Conservation (phyloP, 2,113 vertebrate species). For the Phaethon lepturus region DNA sequence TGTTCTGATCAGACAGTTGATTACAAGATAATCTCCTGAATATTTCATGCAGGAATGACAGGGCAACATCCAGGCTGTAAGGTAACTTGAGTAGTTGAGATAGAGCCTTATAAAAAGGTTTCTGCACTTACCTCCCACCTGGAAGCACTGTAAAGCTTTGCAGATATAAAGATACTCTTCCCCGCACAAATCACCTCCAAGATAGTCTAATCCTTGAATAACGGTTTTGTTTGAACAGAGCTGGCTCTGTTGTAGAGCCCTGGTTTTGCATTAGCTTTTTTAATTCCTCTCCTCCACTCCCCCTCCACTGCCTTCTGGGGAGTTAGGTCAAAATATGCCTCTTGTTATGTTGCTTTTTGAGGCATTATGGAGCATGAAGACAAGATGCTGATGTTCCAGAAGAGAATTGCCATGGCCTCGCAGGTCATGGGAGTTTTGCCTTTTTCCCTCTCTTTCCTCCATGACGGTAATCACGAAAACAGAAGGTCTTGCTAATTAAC, state of each 20-base stretch:
- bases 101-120: conserved; percentile 30
- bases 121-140: conserved; percentile 20
- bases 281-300: not conserved
- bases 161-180: not conserved
- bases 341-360: not conserved
- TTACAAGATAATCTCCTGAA: conserved; percentile 74
- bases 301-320: not conserved
- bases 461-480: not conserved
- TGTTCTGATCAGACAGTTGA: conserved; percentile 37
- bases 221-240: not conserved
- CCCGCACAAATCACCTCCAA: not conserved
- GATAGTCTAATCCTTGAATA: not conserved
- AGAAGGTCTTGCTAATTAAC: conserved; percentile 58
- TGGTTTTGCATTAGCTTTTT: not conserved
- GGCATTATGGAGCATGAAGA: not conserved
- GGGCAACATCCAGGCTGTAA: not conserved
- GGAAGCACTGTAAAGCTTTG: not conserved
- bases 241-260: not conserved
- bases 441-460: not conserved
- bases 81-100: conserved; percentile 62
- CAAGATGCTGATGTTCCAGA: not conserved
- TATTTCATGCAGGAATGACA: conserved; percentile 69
- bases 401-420: not conserved
- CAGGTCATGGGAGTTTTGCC: not conserved
- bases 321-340: not conserved